Base-by-base conservation (phyloP, 2,797 vertebrate species). In the Sebastes jordani region DNA sequence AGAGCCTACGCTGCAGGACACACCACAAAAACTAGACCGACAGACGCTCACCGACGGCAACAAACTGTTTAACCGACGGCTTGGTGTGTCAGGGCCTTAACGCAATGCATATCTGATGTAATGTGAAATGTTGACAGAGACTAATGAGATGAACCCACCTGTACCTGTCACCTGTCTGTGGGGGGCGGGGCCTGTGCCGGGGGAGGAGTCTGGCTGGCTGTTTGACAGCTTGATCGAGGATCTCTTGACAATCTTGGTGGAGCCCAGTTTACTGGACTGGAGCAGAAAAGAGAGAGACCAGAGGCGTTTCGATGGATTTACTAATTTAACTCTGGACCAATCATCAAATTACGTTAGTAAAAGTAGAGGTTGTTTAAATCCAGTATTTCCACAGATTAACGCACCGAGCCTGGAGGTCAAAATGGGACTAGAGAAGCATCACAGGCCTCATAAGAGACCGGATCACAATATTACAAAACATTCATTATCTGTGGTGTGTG, bases 221-320 rank as follows among this genome's bases (percentile, higher is more conserved):
- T 73, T 84, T 7, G 86, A 76, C 80, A 90, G 71, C 82, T 93
- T 95, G 69, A 74, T 83, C 11, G 94, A 92, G 10, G 93, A 80
- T 81, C 93, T 93, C 81, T 95, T 95, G 8, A 90, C 86, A 1
- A 85, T 85, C 84, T 94, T 96, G 11, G 87, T 81, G 32, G 92
- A 86, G 13, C 74, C 77, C 13, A 69, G 68, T 94, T 94, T 96
- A 85, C 92, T 91, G 18, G 95, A 93, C 96, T 96, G 85, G 22
- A 34, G 52, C 0, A 11, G 18, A 11, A 25, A 9, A 69, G 20
- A 54, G 49, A 63, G 8, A 66, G 52, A 64, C 42, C 42, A 46
- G 42, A 46, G 42, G 42, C 6, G 6, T 46, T 46, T 6, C 10
- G 9, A 34, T 59, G 11, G 20, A 18, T 42, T 65, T 65, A 52